A percentile compares a stretch with the other conserved stretches of the same genome.
These are phyloP conservation scores for Troides helena DNA, from an alignment of 2,888 invertebrate genomes.

Conservation along the genomic window DNA sequence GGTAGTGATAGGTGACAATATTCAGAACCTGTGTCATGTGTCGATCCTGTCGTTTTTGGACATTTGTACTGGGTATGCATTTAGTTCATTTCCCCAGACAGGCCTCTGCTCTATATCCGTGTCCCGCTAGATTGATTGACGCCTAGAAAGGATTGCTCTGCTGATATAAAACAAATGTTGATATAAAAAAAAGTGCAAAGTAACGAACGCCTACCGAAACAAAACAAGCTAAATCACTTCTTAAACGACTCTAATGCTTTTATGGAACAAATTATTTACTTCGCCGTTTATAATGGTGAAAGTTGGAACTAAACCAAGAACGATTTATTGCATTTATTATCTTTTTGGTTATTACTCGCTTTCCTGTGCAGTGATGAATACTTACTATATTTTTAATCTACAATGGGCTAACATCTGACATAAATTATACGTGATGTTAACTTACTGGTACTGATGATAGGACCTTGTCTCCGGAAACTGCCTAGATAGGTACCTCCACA, in stretches of 20 bases:
- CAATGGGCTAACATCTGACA: too few species aligned
- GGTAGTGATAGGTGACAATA: neutral
- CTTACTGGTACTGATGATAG: too few species aligned
- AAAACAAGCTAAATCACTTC: neutral
- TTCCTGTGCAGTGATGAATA: too few species aligned
- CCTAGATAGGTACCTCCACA: too few species aligned
- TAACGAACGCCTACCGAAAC: too few species aligned
- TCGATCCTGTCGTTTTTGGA: neutral
- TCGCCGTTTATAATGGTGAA: conserved; percentile 14
- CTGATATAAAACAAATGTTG: too few species aligned
- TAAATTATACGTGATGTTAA: too few species aligned
- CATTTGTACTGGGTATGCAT: neutral
- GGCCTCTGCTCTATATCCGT: neutral
- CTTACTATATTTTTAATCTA: too few species aligned
- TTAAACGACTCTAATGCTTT: conserved; percentile 15
- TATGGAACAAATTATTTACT: conserved; percentile 21
- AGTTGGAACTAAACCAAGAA: conserved; percentile 16
- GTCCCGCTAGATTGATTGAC: neutral
- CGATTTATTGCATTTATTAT: conserved; percentile 21
- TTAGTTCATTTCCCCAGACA: conserved; percentile 6
- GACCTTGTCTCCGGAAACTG: too few species aligned
- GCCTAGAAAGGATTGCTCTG: neutral
- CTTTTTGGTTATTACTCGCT: neutral
- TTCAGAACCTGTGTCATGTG: neutral
- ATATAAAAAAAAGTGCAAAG: too few species aligned